A percentile compares a stretch with the other conserved stretches of the same genome.
These are phyloP conservation scores for Rutilus rutilus DNA, from an alignment of 2,113 vertebrate genomes.

Conservation along the genomic window DNA sequence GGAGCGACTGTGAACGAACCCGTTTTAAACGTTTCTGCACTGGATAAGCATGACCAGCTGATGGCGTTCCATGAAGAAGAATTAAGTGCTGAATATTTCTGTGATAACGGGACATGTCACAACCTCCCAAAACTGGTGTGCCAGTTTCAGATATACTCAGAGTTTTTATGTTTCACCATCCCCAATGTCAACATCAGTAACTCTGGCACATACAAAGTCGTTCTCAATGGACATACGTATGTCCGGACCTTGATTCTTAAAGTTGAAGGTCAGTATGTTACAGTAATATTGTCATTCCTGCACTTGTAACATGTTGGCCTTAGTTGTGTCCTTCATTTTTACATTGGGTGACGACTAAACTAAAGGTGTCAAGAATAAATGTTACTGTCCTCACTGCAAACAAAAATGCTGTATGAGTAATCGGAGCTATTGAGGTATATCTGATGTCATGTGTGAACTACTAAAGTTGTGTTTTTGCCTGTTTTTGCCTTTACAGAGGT, in stretches of 20 bases:
- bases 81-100: neutral
- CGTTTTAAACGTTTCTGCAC: neutral
- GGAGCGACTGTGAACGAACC: neutral
- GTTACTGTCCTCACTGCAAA: too few relatives aligned
- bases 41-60: neutral
- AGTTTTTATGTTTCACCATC: neutral
- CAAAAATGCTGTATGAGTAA: too few relatives aligned
- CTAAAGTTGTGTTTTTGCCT: neutral
- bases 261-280: neutral
- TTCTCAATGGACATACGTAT: neutral
- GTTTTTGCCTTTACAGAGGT: neutral
- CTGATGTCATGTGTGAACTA: too few relatives aligned
- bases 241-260: neutral
- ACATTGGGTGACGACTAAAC: too few relatives aligned
- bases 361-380: too few relatives aligned
- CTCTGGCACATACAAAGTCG: neutral
- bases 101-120: neutral
- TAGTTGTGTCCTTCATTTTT: too few relatives aligned
- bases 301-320: neutral
- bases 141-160: neutral
- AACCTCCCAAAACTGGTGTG: neutral
- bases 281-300: neutral
- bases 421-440: neutral
- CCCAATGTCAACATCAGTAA: neutral
- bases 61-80: neutral